Evolutionary conservation across 2,797 vertebrate species (phyloP), one percentile per base, ranked within the genome.

Genomic region (Diplodus puntazzo): DNA sequence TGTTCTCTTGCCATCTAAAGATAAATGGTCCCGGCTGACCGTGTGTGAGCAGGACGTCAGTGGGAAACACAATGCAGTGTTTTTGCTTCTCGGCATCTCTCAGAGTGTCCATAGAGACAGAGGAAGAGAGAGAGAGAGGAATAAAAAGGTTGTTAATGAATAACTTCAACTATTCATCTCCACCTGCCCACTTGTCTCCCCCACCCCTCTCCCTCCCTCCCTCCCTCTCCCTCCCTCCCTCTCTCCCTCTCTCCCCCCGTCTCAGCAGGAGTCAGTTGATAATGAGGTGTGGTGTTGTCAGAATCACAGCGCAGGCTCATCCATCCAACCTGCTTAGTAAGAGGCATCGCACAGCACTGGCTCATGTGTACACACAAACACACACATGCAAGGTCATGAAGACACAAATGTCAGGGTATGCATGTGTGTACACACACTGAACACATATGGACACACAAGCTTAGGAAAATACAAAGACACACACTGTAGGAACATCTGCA

Each of bases 231-330:
- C 75, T 50, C 78, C 63, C 77, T 45, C 82, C 73, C 27, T 27
- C 27, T 4, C 27, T 4, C 27, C 43, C 68, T 55, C 34, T 34
- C 75, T 54, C 78, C 63, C 77, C 46, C 82, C 74, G 77, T 76
- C 89, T 89, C 88, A 88, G 91, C 87, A 89, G 91, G 91, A 87
- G 79, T 85, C 79, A 72, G 87, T 72, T 91, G 88, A 90, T 91
- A 93, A 94, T 93, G 91, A 94, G 91, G 87, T 85, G 89, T 89
- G 88, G 82, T 87, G 90, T 77, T 94, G 92, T 94, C 92, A 92
- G 86, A 86, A 89, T 69, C 84, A 69, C 81, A 87, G 86, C 82
- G 68, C 61, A 46, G 55, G 60, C 80, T 89, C 92, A 93, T 93
- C 87, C 84, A 94, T 94, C 87, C 89, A 82, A 45, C 69, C 88